Evolutionary conservation across 1,140 invertebrate species (phyloP).

Genomic region (Calliphora vicina): DNA sequence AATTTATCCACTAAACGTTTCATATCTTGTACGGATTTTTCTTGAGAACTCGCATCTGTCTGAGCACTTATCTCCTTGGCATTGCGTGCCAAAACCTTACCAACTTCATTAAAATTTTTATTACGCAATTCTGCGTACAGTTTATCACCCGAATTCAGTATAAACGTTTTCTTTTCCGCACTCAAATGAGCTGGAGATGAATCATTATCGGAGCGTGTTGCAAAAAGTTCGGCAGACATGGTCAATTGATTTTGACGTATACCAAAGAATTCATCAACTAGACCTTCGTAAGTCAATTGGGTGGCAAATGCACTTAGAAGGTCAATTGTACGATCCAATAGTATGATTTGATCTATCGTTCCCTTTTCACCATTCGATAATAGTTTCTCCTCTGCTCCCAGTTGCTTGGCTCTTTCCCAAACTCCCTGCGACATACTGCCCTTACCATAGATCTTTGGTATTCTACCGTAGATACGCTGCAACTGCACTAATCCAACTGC

Average conservation of each 20-base stretch:
- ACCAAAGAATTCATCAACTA: constrained; percentile 78
- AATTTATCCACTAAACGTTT: constrained; percentile 92
- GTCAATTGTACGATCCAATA: constrained; percentile 91
- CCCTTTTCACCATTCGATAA: constrained; percentile 63
- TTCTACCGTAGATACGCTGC: constrained; percentile 88
- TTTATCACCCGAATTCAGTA: constrained; percentile 90
- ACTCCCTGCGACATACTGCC: constrained; percentile 88
- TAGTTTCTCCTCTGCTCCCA: constrained; percentile 76
- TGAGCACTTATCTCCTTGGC: constrained; percentile 87
- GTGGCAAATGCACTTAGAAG: constrained; percentile 90
- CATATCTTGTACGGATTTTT: constrained; percentile 91
- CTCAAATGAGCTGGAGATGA: constrained; percentile 21
- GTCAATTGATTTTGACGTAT: constrained; percentile 76
- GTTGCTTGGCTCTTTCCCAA: constrained; percentile 83
- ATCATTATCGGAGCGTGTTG: constrained; percentile 65
- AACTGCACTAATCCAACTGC: constrained; percentile 86
- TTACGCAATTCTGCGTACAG: constrained; percentile 90
- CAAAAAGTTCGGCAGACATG: constrained; percentile 86
- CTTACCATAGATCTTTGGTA: constrained; percentile 89
- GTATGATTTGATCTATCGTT: constrained; percentile 85
- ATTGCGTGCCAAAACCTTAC: constrained; percentile 84
- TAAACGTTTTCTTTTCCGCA: constrained; percentile 81
- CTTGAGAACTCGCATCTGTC: constrained; percentile 84
- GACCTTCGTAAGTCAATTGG: constrained; percentile 96
- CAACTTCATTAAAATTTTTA: constrained; percentile 93